Evolutionary conservation across 1,140 invertebrate genomes (phyloP).

Genomic region (Nephila pilipes): DNA sequence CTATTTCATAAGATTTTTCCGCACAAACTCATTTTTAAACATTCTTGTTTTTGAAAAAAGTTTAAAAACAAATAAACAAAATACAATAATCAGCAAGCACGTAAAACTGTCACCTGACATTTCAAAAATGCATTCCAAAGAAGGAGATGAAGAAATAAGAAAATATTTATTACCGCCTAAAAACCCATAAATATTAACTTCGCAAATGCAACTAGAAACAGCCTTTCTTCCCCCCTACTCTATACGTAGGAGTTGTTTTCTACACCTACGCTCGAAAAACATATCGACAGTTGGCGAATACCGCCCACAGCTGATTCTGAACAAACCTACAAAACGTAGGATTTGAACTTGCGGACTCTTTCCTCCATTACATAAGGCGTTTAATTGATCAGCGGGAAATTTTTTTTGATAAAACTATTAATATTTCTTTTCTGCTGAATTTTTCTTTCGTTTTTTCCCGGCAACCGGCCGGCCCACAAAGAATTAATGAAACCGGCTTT

Average conservation of each 20-base stretch:
- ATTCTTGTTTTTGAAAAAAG: too few species aligned
- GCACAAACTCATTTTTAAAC: too few species aligned
- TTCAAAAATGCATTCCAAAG: background rate
- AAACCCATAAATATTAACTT: conserved; percentile 19
- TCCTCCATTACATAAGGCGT: conserved; percentile 12
- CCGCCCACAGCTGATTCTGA: conserved; percentile 28
- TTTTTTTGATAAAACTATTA: background rate
- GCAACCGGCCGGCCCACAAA: background rate
- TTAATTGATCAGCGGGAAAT: conserved; percentile 3
- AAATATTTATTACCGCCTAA: conserved; percentile 1
- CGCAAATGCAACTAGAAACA: conserved; percentile 9
- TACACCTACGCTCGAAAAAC: conserved; percentile 42
- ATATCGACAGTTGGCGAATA: background rate
- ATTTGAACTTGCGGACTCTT: conserved; percentile 18
- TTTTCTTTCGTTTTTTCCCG: background rate
- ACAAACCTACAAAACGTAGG: conserved; percentile 24
- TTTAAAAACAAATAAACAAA: background rate
- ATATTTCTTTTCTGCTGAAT: background rate
- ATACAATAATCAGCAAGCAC: background rate
- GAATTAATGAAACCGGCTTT: background rate
- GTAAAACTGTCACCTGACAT: background rate
- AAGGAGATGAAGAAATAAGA: conserved; percentile 1
- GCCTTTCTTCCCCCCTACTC: background rate
- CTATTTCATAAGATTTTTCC: too few species aligned
- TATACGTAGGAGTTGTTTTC: conserved; percentile 54